A percentile compares a stretch with the other conserved stretches of the same genome.
phyloP scores from a whole-genome alignment of 2,797 vertebrate species.

The Manis javanica region DNA sequence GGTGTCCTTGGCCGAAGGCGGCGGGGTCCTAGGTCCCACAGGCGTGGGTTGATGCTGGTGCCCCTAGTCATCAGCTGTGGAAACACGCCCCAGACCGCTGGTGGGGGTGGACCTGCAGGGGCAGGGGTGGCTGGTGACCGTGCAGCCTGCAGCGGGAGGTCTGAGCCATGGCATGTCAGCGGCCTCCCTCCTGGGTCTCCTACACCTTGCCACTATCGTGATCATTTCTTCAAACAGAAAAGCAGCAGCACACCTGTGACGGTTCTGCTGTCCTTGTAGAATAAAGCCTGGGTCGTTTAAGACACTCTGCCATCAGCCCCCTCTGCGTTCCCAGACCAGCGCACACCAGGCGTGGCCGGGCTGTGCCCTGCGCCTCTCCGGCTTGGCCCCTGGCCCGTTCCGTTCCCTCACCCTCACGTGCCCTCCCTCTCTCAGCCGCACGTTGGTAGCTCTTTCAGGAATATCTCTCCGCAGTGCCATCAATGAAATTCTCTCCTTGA shows the following conservation, averaged over 20 bases:
- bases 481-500: slow-evolving; percentile 32
- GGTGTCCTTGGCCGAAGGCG: neutral
- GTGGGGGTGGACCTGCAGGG: neutral
- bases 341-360: neutral
- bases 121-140: neutral
- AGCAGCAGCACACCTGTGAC: neutral
- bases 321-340: neutral
- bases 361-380: neutral
- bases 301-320: neutral
- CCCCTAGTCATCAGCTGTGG: neutral
- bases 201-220: neutral
- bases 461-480: neutral
- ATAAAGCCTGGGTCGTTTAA: neutral
- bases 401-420: neutral
- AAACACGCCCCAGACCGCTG: neutral
- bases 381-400: neutral
- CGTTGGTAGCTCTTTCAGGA: slow-evolving; percentile 27
- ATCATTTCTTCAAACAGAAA: neutral
- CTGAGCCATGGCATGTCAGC: neutral
- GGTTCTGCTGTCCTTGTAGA: neutral
- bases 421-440: neutral
- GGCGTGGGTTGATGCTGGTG: neutral
- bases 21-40: neutral
- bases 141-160: neutral
- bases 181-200: neutral